Percentiles rank a stretch among this genome's conserved stretches.
phyloP scores from a whole-genome alignment of 2,797 vertebrate genomes.

The Ctenopoma kingsleyae region DNA sequence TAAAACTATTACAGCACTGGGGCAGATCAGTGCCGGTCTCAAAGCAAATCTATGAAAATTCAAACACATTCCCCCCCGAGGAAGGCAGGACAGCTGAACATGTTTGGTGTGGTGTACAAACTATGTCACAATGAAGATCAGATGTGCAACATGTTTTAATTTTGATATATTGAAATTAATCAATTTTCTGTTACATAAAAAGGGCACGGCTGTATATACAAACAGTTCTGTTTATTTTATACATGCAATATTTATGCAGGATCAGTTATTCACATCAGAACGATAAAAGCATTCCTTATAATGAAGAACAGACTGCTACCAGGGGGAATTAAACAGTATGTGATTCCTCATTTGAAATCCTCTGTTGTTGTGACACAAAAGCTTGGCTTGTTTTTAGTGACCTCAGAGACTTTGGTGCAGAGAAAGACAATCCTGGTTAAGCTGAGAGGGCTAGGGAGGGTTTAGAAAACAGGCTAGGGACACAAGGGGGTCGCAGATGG shows the following conservation, averaged over 20 bases:
- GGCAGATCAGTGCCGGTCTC: too few relatives aligned
- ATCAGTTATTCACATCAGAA: not conserved
- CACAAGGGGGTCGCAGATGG: constrained; percentile 38
- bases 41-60: too few relatives aligned
- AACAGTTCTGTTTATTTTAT: not conserved
- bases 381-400: constrained; percentile 59
- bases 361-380: constrained; percentile 65
- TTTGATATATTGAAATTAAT: not conserved
- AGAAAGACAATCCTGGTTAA: constrained; percentile 66
- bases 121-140: not conserved
- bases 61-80: too few relatives aligned
- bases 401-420: constrained; percentile 55
- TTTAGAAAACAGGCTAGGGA: constrained; percentile 59
- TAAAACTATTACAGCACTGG: too few relatives aligned
- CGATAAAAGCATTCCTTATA: constrained; percentile 22
- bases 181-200: not conserved
- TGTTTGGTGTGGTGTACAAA: too few relatives aligned
- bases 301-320: constrained; percentile 36
- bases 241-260: not conserved
- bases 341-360: constrained; percentile 54
- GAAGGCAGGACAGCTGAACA: too few relatives aligned
- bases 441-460: constrained; percentile 52
- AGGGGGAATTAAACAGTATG: constrained; percentile 45
- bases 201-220: too few relatives aligned
- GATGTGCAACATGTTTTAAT: not conserved